phyloP scores from a whole-genome alignment of 2,888 invertebrate genomes.

The Drosophila algonquin region DNA sequence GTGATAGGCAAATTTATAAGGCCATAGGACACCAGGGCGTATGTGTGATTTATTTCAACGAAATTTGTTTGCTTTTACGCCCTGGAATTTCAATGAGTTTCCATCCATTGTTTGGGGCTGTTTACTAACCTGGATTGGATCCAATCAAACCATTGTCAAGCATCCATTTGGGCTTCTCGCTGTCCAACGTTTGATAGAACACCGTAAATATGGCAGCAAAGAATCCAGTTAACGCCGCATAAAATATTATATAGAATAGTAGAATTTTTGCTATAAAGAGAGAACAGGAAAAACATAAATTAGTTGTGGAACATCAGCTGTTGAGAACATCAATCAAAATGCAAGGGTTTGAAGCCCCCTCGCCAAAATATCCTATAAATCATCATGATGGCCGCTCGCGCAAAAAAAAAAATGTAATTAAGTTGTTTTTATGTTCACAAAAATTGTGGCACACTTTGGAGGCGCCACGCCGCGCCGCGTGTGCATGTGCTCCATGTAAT shows the following conservation, averaged over 20 bases:
- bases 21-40: background rate
- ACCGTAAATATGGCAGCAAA: conserved; percentile 97
- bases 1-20: background rate
- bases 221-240: conserved; percentile 95
- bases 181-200: conserved; percentile 96
- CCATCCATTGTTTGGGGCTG: background rate
- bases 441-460: conserved; percentile 8
- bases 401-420: conserved; percentile 31
- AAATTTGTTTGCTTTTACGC: background rate
- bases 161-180: conserved; percentile 94
- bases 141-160: conserved; percentile 94
- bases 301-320: background rate
- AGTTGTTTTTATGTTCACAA: conserved; percentile 20
- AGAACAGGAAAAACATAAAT: conserved; percentile 4
- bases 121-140: conserved; percentile 92
- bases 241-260: conserved; percentile 98
- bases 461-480: conserved; percentile 7
- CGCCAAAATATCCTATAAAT: conserved; percentile 5
- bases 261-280: conserved; percentile 94
- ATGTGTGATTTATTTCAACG: background rate
- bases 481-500: conserved; percentile 20
- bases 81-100: background rate
- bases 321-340: background rate
- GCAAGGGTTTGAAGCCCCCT: background rate
- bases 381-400: conserved; percentile 1